These are phyloP conservation scores for Thymelicus sylvestris DNA, from an alignment of 2,888 invertebrate species.

Conservation along the genomic window DNA sequence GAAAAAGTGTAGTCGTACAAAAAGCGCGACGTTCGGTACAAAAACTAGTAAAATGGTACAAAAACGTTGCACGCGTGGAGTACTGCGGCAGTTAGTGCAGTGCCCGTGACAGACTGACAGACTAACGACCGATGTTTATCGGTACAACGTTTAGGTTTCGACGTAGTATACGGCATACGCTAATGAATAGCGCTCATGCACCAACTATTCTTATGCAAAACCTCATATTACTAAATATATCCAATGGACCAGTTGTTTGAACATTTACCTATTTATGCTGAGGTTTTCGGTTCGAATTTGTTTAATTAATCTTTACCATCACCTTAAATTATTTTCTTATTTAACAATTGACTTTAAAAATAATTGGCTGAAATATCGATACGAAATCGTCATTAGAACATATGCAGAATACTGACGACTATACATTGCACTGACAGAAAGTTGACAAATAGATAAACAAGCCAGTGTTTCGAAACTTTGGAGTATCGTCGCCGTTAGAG, in stretches of 20 bases:
- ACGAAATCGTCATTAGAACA: too few species aligned
- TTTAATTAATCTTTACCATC: too few species aligned
- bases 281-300: too few species aligned
- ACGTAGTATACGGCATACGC: constrained; percentile 41
- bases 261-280: too few species aligned
- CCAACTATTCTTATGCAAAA: constrained; percentile 34
- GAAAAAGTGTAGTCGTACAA: constrained; percentile 35
- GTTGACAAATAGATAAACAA: constrained; percentile 9
- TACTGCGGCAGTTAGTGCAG: constrained; percentile 74
- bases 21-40: constrained; percentile 47
- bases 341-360: too few species aligned
- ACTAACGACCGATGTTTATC: constrained; percentile 79
- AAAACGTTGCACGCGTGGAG: constrained; percentile 76
- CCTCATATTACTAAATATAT: not conserved
- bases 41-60: constrained; percentile 48
- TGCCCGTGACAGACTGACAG: constrained; percentile 77
- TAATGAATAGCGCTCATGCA: constrained; percentile 45
- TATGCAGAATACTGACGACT: too few species aligned
- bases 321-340: too few species aligned
- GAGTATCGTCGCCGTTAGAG: constrained; percentile 8
- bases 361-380: too few species aligned
- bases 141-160: constrained; percentile 50
- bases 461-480: not conserved
- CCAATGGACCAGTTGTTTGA: too few species aligned
- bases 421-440: not conserved